Base-by-base conservation (phyloP, 1,140 invertebrate species). In the Charaxes varanes region DNA sequence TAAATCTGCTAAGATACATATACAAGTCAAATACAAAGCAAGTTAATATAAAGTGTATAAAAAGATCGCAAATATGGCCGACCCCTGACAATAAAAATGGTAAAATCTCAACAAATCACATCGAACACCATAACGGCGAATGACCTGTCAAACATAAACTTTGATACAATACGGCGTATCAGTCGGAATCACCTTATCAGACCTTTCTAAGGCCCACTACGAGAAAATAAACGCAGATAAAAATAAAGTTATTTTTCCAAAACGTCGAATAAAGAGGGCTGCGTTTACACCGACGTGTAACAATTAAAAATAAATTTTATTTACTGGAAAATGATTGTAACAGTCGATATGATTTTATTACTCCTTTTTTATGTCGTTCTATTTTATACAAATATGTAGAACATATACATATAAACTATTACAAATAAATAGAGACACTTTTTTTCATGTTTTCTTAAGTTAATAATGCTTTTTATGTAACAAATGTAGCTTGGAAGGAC, bases 171-270 rank as follows among this genome's bases (percentile, higher is more conserved):
- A 72, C 27, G 53, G 31, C 33, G 33, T 53, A 62, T 60, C 53
- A 53, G 53, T 54, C 40, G 35, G 44, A 42, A 64, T 62, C 62
- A 57, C 47, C 59, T 62, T 71, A 72, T 67, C 68, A 47, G 53
- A 24, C 26, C 27, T 27, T 23, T 40, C 51, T 49, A 48, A 58
- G 54, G 49, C 46, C 45, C 41, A 54, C 58, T 60, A 55, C 51
- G 41, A 55, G 45, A 35, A 49, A 67, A 78, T 69, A 71, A 67
- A 73, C 44, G 53, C 40, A 59, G 61, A 74, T 71, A 76, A 72
- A 74, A 72, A 68, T 66, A 72, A 68, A 68, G 56, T 64, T 73
- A 74, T 78, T 76, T 73, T 72, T 68, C 61, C 58, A 48, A 69
- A 78, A 62, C 53, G 56, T 66, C 68, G 66, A 74, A 73, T 67